These are phyloP conservation scores for Fukomys damarensis DNA, from an alignment of 2,113 vertebrate species.

Conservation along the genomic window DNA sequence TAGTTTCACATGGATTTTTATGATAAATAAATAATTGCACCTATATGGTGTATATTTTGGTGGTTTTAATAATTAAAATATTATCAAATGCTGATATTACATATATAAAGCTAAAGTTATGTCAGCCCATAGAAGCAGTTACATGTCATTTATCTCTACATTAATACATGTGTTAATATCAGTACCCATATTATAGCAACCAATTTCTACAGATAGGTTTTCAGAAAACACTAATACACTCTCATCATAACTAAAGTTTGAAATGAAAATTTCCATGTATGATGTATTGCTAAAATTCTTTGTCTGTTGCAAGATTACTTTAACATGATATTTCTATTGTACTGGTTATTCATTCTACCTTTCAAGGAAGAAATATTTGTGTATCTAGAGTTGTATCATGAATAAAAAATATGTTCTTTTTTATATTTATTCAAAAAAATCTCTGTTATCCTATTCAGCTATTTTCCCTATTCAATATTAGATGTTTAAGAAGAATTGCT, in stretches of 20 bases:
- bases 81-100: background rate
- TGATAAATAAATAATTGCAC: background rate
- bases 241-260: background rate
- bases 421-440: background rate
- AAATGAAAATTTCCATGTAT: background rate
- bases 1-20: background rate
- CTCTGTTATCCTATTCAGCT: background rate
- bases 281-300: background rate
- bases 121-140: background rate
- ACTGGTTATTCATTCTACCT: background rate
- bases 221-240: background rate
- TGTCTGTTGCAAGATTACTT: background rate
- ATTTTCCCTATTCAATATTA: background rate
- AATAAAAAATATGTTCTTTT: background rate
- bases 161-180: background rate
- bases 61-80: background rate
- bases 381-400: background rate
- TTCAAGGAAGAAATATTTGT: background rate
- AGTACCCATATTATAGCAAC: background rate
- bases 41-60: background rate
- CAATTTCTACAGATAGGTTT: slow-evolving; percentile 9
- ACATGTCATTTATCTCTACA: background rate
- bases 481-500: slow-evolving; percentile 35
- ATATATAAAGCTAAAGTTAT: background rate
- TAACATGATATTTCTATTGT: background rate